Conservation (phyloP, 2,888 invertebrate species). For the Trichopria drosophilae region DNA sequence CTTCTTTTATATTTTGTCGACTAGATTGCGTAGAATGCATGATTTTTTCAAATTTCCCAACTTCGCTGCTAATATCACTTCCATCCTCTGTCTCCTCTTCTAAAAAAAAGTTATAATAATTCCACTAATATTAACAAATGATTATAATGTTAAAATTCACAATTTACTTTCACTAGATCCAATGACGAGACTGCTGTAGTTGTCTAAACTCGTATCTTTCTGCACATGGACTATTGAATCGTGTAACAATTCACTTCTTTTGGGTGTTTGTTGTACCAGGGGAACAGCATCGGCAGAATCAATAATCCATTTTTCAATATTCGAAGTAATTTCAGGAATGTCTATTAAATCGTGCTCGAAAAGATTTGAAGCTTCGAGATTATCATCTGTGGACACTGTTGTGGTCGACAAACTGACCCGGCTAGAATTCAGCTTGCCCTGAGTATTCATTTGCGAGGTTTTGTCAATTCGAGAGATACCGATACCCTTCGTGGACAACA, state of each 20-base stretch:
- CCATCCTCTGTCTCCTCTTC: slow-evolving; percentile 45
- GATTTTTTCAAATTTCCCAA: slow-evolving; percentile 40
- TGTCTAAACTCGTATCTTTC: slow-evolving; percentile 44
- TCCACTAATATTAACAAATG: neutral
- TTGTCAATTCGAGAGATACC: slow-evolving; percentile 47
- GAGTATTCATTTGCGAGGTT: slow-evolving; percentile 33
- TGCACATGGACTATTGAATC: slow-evolving; percentile 35
- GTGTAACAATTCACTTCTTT: slow-evolving; percentile 27
- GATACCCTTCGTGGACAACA: slow-evolving; percentile 59
- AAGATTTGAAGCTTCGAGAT: slow-evolving; percentile 41
- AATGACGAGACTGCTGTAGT: slow-evolving; percentile 45
- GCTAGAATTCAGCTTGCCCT: slow-evolving; percentile 37
- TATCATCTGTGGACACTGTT: slow-evolving; percentile 40
- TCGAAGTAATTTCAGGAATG: slow-evolving; percentile 46
- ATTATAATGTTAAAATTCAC: slow-evolving; percentile 5
- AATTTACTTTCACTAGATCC: slow-evolving; percentile 47
- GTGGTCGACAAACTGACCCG: slow-evolving; percentile 44
- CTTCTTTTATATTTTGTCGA: too few relatives aligned
- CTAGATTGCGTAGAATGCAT: slow-evolving; percentile 28
- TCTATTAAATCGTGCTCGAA: slow-evolving; percentile 43
- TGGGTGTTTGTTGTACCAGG: slow-evolving; percentile 29
- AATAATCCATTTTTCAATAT: slow-evolving; percentile 49
- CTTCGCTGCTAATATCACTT: slow-evolving; percentile 46
- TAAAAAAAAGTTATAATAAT: slow-evolving; percentile 27
- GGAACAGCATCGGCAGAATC: slow-evolving; percentile 39